phyloP scores from a whole-genome alignment of 2,888 invertebrate genomes.

The Lycia hirtaria region DNA sequence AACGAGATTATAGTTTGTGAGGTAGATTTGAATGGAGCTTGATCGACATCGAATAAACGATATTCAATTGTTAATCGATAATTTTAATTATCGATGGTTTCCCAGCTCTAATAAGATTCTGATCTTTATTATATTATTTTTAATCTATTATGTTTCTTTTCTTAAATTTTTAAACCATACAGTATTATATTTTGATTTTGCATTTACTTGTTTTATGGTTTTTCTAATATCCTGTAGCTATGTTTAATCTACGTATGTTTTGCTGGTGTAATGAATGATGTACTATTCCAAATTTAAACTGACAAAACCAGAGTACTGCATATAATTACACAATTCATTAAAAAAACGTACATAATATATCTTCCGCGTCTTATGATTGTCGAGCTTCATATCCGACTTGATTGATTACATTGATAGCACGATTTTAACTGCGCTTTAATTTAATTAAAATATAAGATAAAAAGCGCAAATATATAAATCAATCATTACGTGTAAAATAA shows the following conservation, averaged over 20 bases:
- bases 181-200: no score
- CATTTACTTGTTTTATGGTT: no score
- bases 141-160: no score
- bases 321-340: not conserved
- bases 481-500: conserved; percentile 19
- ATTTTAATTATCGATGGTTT: not conserved
- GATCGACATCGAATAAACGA: not conserved
- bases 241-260: no score
- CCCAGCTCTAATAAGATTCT: no score
- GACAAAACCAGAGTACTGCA: not conserved
- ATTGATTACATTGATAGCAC: conserved; percentile 10
- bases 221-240: no score
- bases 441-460: conserved; percentile 12
- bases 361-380: conserved; percentile 4
- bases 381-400: not conserved
- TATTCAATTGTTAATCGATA: not conserved
- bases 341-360: not conserved
- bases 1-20: not conserved
- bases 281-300: not conserved
- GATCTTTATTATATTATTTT: no score
- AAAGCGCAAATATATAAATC: not conserved
- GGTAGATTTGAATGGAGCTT: not conserved
- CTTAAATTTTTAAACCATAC: no score
- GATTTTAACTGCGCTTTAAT: conserved; percentile 3
- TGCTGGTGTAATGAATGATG: not conserved